Base-by-base conservation (phyloP, 2,797 vertebrate species). In the Aeoliscus strigatus region DNA sequence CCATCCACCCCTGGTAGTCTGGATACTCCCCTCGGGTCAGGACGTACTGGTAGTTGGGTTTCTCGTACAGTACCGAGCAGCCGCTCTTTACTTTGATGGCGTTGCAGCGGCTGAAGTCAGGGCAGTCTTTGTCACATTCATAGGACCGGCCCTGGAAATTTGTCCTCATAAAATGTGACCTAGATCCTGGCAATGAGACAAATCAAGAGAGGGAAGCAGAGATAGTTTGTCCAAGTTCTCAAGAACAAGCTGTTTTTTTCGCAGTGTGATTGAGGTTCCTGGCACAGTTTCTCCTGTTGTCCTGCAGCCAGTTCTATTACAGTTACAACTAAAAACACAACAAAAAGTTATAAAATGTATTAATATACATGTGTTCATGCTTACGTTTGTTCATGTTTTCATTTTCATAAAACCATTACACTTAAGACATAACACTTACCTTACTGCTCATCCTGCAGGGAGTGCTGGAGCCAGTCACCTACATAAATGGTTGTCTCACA, bases 1-100 rank as follows among this genome's bases (percentile, higher is more conserved):
- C 83, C 83, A 85, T 85, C 83, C 83, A 84, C 56, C 58, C 70
- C 59, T 85, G 85, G 67, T 87, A 87, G 60, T 87, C 84, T 0
- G 83, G 79, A 56, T 85, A 86, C 39, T 86, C 82, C 0, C 83
- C 85, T 4, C 72, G 39, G 68, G 78, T 86, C 66, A 87, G 70
- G 23, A 87, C 79, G 9, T 86, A 87, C 71, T 86, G 82, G 64
- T 77, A 86, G 68, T 82, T 81, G 57, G 80, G 77, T 37, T 80
- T 80, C 69, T 87, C 84, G 6, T 85, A 87, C 38, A 87, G 60
- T 21, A 87, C 80, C 82, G 82, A 87, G 75, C 80, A 86, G 64
- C 85, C 84, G 9, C 80, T 84, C 38, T 86, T 69, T 66, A 86
- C 80, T 35, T 75, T 73, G 56, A 83, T 70, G 63, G 81, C 83